A percentile compares a stretch with the other conserved stretches of the same genome.
Conservation (phyloP, 2,113 vertebrate species). For the Urocolius indicus region DNA sequence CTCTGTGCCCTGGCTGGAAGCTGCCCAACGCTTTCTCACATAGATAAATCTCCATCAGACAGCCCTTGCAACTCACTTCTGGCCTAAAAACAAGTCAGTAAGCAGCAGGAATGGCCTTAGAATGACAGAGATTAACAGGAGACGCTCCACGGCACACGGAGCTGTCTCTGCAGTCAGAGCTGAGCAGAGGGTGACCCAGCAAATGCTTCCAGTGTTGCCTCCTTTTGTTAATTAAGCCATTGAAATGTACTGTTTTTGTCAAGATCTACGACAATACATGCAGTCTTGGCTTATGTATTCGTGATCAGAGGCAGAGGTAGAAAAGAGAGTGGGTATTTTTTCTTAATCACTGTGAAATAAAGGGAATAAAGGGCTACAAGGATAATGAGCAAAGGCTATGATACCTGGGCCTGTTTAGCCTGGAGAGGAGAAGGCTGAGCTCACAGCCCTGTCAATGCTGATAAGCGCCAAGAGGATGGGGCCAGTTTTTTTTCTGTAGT, state of each 20-base stretch:
- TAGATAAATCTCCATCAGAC: background rate
- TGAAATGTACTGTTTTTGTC: background rate
- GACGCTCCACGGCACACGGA: background rate
- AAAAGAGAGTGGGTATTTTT: background rate
- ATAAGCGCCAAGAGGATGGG: too few relatives aligned
- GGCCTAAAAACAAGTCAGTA: background rate
- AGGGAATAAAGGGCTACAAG: too few relatives aligned
- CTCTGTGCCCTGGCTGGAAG: background rate
- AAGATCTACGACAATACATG: background rate
- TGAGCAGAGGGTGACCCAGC: background rate
- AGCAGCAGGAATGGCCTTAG: background rate
- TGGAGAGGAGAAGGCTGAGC: too few relatives aligned
- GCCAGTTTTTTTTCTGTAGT: too few relatives aligned
- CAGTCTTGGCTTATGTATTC: background rate
- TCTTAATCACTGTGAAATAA: background rate
- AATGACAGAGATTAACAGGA: too few relatives aligned
- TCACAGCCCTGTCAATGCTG: too few relatives aligned
- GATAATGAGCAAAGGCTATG: too few relatives aligned
- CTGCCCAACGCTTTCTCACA: background rate
- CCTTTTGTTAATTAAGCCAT: background rate
- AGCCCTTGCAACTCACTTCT: background rate
- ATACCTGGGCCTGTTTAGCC: too few relatives aligned
- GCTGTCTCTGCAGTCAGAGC: background rate
- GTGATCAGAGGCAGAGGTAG: background rate
- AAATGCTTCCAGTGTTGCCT: background rate